Percentiles rank a stretch among this genome's conserved stretches.
These are phyloP conservation scores for Carettochelys insculpta DNA, from an alignment of 2,113 vertebrate genomes.

Conservation along the genomic window DNA sequence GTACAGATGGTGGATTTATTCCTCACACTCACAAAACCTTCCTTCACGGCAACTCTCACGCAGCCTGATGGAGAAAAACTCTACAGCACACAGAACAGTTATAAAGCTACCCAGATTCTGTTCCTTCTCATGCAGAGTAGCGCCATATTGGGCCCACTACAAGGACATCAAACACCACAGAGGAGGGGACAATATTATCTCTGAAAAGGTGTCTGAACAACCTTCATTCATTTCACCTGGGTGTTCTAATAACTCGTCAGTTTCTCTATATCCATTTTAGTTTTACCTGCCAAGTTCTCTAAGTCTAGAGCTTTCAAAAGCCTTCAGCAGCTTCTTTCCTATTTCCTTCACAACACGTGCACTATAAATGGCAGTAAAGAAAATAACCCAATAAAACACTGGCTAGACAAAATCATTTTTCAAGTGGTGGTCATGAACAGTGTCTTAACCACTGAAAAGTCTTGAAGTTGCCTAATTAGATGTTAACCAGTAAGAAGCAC, in stretches of 20 bases:
- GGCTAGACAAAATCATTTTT: not conserved
- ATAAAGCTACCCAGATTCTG: not conserved
- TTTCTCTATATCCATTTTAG: not conserved
- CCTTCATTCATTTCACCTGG: not conserved
- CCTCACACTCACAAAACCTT: not conserved
- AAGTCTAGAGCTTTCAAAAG: not conserved
- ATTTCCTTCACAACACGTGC: not conserved
- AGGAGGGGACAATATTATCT: not conserved
- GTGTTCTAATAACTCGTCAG: not conserved
- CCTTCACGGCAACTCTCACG: not conserved
- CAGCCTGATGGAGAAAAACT: not conserved
- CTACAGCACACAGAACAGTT: not conserved
- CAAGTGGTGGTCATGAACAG: not conserved
- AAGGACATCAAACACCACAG: not conserved
- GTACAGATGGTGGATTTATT: not conserved
- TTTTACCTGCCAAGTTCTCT: not conserved
- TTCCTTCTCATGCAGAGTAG: not conserved
- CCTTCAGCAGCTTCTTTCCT: not conserved
- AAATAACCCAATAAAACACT: not conserved
- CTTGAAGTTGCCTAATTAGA: not conserved
- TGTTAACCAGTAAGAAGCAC: not conserved
- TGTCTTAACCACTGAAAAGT: not conserved
- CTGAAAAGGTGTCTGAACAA: not conserved
- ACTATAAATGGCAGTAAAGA: not conserved
- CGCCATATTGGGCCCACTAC: not conserved